Conservation (phyloP, 2,113 vertebrate species). For the Anarhynchus alexandrinus region DNA sequence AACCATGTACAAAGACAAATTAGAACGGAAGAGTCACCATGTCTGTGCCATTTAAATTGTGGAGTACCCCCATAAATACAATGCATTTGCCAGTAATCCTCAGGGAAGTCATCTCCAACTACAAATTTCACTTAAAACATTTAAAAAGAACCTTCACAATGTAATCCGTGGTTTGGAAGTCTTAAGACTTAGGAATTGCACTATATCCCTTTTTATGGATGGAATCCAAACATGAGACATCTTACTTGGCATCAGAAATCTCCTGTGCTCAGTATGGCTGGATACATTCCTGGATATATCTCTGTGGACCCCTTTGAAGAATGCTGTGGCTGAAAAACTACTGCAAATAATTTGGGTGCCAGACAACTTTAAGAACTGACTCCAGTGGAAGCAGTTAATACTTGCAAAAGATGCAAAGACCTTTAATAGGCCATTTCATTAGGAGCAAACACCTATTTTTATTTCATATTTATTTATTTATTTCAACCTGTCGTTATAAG, state of each 20-base stretch:
- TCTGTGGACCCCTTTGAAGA: background rate
- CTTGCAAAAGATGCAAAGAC: background rate
- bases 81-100: background rate
- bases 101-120: background rate
- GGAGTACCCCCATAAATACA: background rate
- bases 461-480: background rate
- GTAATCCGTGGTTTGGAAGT: background rate
- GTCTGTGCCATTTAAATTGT: background rate
- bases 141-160: background rate
- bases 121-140: background rate
- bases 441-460: background rate
- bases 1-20: background rate
- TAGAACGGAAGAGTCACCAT: background rate
- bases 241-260: background rate
- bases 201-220: background rate
- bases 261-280: background rate
- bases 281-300: background rate
- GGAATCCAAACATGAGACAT: background rate
- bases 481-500: background rate
- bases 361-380: background rate
- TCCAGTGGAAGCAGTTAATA: background rate
- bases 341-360: background rate
- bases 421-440: background rate
- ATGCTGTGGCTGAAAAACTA: background rate
- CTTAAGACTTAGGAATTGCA: background rate